Evolutionary conservation across 2,888 invertebrate species (phyloP).

Genomic region (Xestoiulus laeticollis): DNA sequence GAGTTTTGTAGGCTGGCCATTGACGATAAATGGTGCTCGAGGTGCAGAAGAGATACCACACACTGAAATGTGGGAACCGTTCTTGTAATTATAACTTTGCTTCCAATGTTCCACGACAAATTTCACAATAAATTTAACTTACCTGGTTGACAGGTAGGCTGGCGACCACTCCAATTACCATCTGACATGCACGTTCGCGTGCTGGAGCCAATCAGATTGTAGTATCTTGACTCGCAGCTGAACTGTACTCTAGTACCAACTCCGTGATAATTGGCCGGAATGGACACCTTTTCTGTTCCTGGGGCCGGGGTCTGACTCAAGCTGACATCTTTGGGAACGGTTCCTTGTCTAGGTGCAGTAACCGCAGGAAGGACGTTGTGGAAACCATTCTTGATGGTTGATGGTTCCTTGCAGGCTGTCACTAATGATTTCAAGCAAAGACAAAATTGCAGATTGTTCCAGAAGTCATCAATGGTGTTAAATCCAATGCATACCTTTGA

Average conservation of each 20-base stretch:
- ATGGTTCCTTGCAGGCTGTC: constrained; percentile 48
- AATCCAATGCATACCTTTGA: constrained; percentile 28
- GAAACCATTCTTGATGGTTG: constrained; percentile 48
- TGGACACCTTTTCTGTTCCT: constrained; percentile 21
- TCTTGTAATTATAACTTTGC: neutral
- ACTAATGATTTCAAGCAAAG: neutral
- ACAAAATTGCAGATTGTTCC: neutral
- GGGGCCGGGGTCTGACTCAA: neutral
- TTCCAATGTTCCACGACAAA: too few species aligned
- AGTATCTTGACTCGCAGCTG: constrained; percentile 57
- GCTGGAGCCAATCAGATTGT: constrained; percentile 58
- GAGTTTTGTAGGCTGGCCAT: constrained; percentile 57
- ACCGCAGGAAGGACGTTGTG: constrained; percentile 27
- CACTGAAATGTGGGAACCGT: constrained; percentile 54
- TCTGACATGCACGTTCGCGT: constrained; percentile 57
- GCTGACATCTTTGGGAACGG: neutral
- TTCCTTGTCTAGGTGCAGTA: neutral
- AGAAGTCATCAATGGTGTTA: neutral
- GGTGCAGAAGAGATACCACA: constrained; percentile 58
- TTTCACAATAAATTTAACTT: constrained; percentile 20
- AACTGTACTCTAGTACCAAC: constrained; percentile 57
- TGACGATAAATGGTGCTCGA: constrained; percentile 57
- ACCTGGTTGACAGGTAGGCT: constrained; percentile 58
- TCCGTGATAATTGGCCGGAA: constrained; percentile 56
- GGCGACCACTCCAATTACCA: constrained; percentile 58